Evolutionary conservation across 2,888 invertebrate species (phyloP).

Genomic region (Orchesellides sinensis): DNA sequence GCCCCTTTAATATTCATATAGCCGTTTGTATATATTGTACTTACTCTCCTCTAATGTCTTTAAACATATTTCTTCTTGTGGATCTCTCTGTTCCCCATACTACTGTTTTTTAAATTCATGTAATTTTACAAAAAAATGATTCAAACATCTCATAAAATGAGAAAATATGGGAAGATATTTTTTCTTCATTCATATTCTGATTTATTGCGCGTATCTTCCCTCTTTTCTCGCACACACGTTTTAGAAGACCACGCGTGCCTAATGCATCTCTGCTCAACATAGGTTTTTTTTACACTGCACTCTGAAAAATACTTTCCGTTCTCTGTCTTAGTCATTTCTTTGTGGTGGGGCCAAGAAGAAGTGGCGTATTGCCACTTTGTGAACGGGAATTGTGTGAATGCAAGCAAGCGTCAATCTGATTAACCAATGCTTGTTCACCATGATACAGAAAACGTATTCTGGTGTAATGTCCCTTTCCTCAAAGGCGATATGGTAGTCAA

Average conservation of each 20-base stretch:
- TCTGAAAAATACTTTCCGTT: neutral
- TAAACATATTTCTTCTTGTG: constrained; percentile 18
- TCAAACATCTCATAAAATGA: constrained; percentile 50
- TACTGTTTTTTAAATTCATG: constrained; percentile 13
- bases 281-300: neutral
- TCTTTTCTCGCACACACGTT: constrained; percentile 6
- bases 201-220: constrained; percentile 38
- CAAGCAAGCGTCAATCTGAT: constrained; percentile 41
- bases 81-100: neutral
- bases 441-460: constrained; percentile 35
- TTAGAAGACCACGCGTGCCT: neutral
- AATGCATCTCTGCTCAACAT: neutral
- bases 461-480: constrained; percentile 64
- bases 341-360: constrained; percentile 6
- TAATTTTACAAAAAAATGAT: constrained; percentile 39
- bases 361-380: constrained; percentile 14
- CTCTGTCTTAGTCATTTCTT: neutral
- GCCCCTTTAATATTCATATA: no score
- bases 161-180: constrained; percentile 47
- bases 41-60: no score
- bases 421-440: constrained; percentile 9
- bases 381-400: neutral
- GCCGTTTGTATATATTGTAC: no score
- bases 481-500: constrained; percentile 11
- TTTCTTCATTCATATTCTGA: constrained; percentile 57